Evolutionary conservation across 1,140 invertebrate species (phyloP).

Genomic region (Apocrypta bakeri): DNA sequence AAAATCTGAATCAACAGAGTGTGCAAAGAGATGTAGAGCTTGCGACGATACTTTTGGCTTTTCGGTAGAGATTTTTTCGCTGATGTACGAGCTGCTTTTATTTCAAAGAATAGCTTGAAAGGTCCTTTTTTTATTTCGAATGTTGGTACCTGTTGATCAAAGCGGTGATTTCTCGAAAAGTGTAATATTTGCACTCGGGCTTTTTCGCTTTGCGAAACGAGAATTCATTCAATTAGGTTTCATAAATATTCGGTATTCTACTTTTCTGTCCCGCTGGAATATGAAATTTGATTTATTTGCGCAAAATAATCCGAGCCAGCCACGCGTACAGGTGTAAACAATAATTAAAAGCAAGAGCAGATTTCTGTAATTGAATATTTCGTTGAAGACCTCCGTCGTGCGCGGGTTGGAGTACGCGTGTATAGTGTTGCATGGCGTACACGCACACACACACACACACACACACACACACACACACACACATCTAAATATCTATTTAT

Average conservation of each 20-base stretch:
- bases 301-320: not conserved
- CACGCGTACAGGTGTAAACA: not conserved
- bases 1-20: not conserved
- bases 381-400: not conserved
- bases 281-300: not conserved
- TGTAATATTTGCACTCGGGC: not conserved
- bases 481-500: slow-evolving; percentile 20
- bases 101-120: not conserved
- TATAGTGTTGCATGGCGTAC: slow-evolving; percentile 25
- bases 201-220: not conserved
- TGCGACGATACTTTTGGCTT: not conserved
- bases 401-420: too few relatives aligned
- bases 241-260: too few relatives aligned
- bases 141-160: not conserved
- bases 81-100: not conserved
- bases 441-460: too few relatives aligned
- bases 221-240: too few relatives aligned
- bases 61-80: not conserved
- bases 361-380: slow-evolving; percentile 45
- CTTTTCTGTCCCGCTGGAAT: too few relatives aligned
- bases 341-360: slow-evolving; percentile 26
- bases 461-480: too few relatives aligned
- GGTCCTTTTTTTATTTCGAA: not conserved
- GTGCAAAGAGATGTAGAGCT: not conserved
- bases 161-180: not conserved